Evolutionary conservation across 2,888 invertebrate species (phyloP), one percentile per base, ranked within the genome.

Genomic region (Callinectes sapidus): DNA sequence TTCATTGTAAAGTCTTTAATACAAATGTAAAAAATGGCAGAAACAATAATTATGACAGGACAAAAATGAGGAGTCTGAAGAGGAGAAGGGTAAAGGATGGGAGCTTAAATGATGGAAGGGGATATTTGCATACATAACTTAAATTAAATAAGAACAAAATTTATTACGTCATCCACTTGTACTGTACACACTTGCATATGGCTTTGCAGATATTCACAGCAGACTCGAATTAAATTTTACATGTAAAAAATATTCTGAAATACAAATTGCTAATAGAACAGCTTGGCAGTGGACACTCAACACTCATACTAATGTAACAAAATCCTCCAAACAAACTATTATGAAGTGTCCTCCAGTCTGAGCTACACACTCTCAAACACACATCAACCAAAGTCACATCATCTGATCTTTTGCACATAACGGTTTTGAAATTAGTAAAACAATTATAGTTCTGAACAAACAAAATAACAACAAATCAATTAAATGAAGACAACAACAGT

Each of bases 21-120:
- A 94, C 94, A 94, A 94, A 94, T 94, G 94, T 94, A 94, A 94
- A 94, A 94, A 94, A 94, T 94, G 92, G 94, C 92, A 91, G 94
- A 94, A 94, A 93, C 92, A 93, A 93, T 91, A 93, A 91, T 91
- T 87, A 93, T 89, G 91, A 91, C 91, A 93, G 89, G 93, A 91
- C 91, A 91, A 91, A 91, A 91, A 90, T 91, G 91, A 91, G 87
- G 87, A 90, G 86, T 91, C 54, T 86, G 89, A 87, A 87, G 86
- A 71, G 89, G 86, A 89, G 90, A 87, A 92, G 87, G 93, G 89
- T 91, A 89, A 8, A 66, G 89, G 86, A 48, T 28, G 90, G 89
- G 61, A 35, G 77, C 71, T 13, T 54, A 35, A 77, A 88, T 71
- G 54, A 71, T 61, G 61, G 86, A 87, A 89, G 91, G 91, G 89